Base-by-base conservation (phyloP, 1,140 invertebrate genomes). In the Dinoponera quadriceps region DNA sequence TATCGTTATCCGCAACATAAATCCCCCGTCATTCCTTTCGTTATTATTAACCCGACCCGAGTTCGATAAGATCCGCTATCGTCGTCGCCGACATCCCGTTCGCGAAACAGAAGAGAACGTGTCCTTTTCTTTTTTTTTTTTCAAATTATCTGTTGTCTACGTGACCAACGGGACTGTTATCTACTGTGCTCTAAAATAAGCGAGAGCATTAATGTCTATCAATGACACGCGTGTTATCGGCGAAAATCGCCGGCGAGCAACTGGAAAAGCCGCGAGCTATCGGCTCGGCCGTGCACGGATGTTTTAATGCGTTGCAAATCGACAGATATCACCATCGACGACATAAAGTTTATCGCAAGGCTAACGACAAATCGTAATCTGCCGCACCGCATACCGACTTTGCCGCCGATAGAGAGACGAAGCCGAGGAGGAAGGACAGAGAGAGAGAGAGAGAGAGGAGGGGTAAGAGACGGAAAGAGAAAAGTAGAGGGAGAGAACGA, bases 311-410 rank as follows among this genome's bases (percentile, higher is more conserved):
- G 85, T 88, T 90, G 88, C 86, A 72, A 91, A 91, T 90, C 86
- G 87, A 85, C 84, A 86, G 85, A 86, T 92, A 91, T 92, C 90
- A 90, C 82, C 88, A 80, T 80, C 75, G 88, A 71, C 85, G 69
- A 89, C 91, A 88, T 91, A 91, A 92, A 92, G 90, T 93, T 92
- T 92, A 92, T 93, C 92, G 88, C 92, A 90, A 91, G 92, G 91
- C 92, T 91, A 93, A 92, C 92, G 91, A 92, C 91, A 90, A 89
- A 92, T 87, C 90, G 90, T 93, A 92, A 93, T 93, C 91, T 89
- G 11, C 38, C 0, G 85, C 85, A 86, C 83, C 85, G 84, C 90
- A 90, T 91, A 87, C 85, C 85, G 82, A 77, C 69, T 63, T 72
- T 48, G 44, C 59, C 69, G 63, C 71, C 65, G 77, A 85, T 60